Conservation (phyloP, 2,888 invertebrate species). For the Nephrotoma appendiculata region DNA sequence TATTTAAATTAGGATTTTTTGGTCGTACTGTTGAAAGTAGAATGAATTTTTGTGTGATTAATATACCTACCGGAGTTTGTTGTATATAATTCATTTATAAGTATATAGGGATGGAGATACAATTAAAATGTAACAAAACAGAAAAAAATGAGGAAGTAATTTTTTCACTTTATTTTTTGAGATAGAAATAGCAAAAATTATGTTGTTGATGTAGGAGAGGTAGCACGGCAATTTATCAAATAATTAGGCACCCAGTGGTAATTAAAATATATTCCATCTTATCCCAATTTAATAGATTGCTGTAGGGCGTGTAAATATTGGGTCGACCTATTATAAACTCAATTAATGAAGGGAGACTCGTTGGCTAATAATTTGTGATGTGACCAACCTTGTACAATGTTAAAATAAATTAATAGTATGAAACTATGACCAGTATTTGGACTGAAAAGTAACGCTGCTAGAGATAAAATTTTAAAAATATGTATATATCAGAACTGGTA, state of each 20-base stretch:
- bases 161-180: neutral
- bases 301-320: neutral
- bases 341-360: too few species aligned
- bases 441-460: too few species aligned
- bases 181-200: neutral
- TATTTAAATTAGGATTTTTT: neutral
- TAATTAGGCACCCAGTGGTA: neutral
- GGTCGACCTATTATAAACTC: neutral
- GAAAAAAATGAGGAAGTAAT: neutral
- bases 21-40: neutral
- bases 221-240: neutral
- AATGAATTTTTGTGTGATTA: neutral
- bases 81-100: neutral
- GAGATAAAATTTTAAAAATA: too few species aligned
- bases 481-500: too few species aligned
- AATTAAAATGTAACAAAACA: neutral
- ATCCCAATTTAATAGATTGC: neutral
- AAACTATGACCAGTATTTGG: too few species aligned
- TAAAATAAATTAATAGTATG: too few species aligned
- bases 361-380: too few species aligned
- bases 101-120: neutral
- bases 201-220: neutral
- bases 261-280: neutral
- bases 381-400: too few species aligned
- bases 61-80: neutral